These are phyloP conservation scores for Drosophila neotestacea DNA, from an alignment of 2,888 invertebrate genomes.

Conservation along the genomic window DNA sequence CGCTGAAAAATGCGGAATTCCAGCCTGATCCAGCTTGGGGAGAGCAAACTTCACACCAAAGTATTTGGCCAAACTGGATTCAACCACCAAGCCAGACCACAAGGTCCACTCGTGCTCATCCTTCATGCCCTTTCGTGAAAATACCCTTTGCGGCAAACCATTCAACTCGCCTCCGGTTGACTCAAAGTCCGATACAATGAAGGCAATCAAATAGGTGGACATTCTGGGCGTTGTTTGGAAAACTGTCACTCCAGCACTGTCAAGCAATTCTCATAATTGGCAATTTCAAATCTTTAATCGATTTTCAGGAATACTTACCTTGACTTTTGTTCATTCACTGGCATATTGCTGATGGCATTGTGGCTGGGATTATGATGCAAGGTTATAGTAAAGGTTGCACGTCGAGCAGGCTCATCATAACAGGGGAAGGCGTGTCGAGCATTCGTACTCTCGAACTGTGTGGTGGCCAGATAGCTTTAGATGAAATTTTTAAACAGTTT, in stretches of 20 bases:
- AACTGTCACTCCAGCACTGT: slow-evolving; percentile 63
- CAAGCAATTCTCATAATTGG: neutral
- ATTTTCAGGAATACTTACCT: slow-evolving; percentile 39
- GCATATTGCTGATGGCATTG: slow-evolving; percentile 86
- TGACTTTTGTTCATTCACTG: slow-evolving; percentile 48
- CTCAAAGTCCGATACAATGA: slow-evolving; percentile 88
- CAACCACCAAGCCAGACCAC: slow-evolving; percentile 90
- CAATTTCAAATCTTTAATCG: neutral
- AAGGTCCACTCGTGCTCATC: slow-evolving; percentile 88
- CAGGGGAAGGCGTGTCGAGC: slow-evolving; percentile 91
- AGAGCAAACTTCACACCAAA: slow-evolving; percentile 91
- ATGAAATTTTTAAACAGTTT: too few relatives aligned
- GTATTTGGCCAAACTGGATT: slow-evolving; percentile 90
- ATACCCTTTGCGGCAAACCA: slow-evolving; percentile 77
- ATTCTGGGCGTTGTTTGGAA: slow-evolving; percentile 87
- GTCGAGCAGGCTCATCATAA: slow-evolving; percentile 89
- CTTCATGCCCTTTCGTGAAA: slow-evolving; percentile 77
- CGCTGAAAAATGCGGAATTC: slow-evolving; percentile 93
- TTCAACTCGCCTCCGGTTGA: slow-evolving; percentile 69
- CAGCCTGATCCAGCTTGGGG: slow-evolving; percentile 94
- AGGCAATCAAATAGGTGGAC: slow-evolving; percentile 93
- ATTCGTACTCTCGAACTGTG: slow-evolving; percentile 89
- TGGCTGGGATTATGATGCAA: slow-evolving; percentile 73
- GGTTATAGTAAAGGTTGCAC: slow-evolving; percentile 87
- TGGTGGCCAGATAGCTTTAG: slow-evolving; percentile 86